Conservation (phyloP, 1,140 invertebrate genomes). For the Drosophila murphyi region DNA sequence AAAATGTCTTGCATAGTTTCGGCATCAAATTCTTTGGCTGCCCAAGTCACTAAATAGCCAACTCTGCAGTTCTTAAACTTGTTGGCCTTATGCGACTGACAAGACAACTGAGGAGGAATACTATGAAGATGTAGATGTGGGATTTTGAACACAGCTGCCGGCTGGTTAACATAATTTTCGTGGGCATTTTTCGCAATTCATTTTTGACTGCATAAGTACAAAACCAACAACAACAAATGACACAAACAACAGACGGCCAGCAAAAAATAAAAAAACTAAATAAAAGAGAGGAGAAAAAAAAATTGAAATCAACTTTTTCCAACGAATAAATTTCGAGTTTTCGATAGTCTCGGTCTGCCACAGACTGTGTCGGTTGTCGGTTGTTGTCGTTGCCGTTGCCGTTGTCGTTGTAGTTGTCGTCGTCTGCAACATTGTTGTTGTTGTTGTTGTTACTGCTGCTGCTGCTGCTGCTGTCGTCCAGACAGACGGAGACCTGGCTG, state of each 20-base stretch:
- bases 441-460: not conserved
- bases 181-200: slow-evolving; percentile 68
- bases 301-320: slow-evolving; percentile 79
- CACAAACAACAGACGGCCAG: slow-evolving; percentile 10
- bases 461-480: slow-evolving; percentile 39
- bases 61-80: not conserved
- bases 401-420: slow-evolving; percentile 41
- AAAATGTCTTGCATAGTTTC: no score
- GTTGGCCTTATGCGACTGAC: not conserved
- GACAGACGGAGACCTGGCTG: slow-evolving; percentile 68
- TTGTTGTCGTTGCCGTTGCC: slow-evolving; percentile 1
- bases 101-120: not conserved
- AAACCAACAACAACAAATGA: slow-evolving; percentile 19
- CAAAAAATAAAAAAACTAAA: slow-evolving; percentile 23
- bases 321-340: slow-evolving; percentile 83
- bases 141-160: slow-evolving; percentile 73
- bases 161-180: slow-evolving; percentile 81
- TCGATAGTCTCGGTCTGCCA: slow-evolving; percentile 81
- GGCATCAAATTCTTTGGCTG: not conserved
- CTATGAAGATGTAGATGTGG: slow-evolving; percentile 60
- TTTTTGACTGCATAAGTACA: slow-evolving; percentile 52
- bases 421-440: slow-evolving; percentile 41
- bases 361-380: slow-evolving; percentile 62
- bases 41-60: not conserved
- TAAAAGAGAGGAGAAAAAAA: slow-evolving; percentile 40